phyloP scores from a whole-genome alignment of 2,888 invertebrate genomes.

The Caenorhabditis imperialis region DNA sequence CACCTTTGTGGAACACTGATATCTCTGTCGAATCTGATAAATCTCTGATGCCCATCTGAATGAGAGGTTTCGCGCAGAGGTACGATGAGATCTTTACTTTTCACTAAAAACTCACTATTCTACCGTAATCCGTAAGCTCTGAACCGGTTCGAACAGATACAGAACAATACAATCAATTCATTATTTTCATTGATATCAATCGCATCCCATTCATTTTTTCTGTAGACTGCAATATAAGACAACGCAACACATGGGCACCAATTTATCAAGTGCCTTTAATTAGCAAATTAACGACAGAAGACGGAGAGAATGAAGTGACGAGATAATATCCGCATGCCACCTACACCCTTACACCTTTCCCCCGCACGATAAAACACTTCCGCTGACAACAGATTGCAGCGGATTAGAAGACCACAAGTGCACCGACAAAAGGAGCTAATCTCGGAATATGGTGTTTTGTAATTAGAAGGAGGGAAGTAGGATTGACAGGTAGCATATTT shows the following conservation, averaged over 20 bases:
- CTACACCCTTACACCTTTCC: neutral
- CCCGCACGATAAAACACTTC: constrained; percentile 14
- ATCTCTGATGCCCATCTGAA: no score
- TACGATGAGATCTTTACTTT: no score
- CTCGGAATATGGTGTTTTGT: no score
- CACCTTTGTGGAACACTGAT: no score
- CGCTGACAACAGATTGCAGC: constrained; percentile 18
- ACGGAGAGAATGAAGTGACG: constrained; percentile 18
- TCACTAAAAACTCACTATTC: no score
- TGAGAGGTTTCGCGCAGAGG: no score
- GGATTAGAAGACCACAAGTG: constrained; percentile 9
- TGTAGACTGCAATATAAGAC: neutral
- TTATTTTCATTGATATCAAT: neutral
- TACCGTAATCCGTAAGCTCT: no score
- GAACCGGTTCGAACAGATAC: no score
- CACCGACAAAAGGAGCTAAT: neutral
- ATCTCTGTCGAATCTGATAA: no score
- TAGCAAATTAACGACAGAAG: constrained; percentile 29
- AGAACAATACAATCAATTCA: no score
- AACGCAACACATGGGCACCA: constrained; percentile 16
- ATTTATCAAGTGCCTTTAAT: constrained; percentile 43
- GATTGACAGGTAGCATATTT: no score
- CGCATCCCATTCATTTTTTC: neutral
- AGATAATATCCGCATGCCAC: constrained; percentile 39
- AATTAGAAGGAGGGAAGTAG: no score